Conservation (phyloP, 2,888 invertebrate genomes). For the Adelognathus sp. region DNA sequence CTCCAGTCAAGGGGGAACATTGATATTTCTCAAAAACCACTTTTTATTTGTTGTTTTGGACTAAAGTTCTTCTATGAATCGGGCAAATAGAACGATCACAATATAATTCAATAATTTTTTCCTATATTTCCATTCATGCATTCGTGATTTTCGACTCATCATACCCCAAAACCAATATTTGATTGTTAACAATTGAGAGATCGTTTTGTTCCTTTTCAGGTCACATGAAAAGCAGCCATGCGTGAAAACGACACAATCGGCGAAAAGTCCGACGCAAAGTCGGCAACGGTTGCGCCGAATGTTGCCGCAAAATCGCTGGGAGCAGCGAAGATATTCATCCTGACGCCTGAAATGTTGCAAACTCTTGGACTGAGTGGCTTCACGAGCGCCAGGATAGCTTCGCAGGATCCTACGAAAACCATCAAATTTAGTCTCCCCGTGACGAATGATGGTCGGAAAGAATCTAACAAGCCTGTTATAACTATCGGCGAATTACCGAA, state of each 20-base stretch:
- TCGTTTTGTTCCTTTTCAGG: conserved; percentile 15
- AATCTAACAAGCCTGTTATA: too few species aligned
- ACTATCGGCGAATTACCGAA: too few species aligned
- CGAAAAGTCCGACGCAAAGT: not conserved
- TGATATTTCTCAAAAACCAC: conserved; percentile 65
- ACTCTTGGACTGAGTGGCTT: conserved; percentile 42
- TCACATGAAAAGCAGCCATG: conserved; percentile 24
- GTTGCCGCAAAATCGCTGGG: not conserved
- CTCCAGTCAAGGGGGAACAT: too few species aligned
- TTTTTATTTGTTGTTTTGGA: too few species aligned
- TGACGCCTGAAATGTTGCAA: conserved; percentile 55
- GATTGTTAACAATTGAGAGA: not conserved
- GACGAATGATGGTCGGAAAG: too few species aligned
- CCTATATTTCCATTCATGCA: too few species aligned
- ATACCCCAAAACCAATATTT: too few species aligned
- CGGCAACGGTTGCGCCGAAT: not conserved
- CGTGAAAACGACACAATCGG: conserved; percentile 20
- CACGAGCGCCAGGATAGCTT: not conserved
- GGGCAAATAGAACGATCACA: not conserved
- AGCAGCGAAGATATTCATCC: conserved; percentile 46
- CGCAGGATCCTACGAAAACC: not conserved
- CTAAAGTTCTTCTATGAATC: too few species aligned
- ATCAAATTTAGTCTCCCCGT: not conserved
- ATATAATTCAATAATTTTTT: too few species aligned
- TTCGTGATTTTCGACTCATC: too few species aligned